phyloP scores from a whole-genome alignment of 1,140 invertebrate genomes.

The Orussus abietinus region DNA sequence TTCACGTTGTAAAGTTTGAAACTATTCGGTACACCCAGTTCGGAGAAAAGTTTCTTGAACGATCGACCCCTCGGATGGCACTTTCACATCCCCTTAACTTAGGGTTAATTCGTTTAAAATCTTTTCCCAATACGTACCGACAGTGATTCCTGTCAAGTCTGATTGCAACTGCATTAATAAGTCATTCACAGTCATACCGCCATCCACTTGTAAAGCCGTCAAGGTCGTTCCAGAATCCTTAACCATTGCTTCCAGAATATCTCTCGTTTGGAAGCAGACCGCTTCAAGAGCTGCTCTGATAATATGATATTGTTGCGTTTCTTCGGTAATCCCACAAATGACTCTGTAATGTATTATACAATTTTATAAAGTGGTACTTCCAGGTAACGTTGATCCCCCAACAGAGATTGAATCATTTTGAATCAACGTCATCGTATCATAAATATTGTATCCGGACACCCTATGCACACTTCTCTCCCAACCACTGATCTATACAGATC shows the following conservation, averaged over 20 bases:
- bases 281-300: conserved; percentile 86
- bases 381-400: too few species aligned
- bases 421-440: too few species aligned
- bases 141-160: conserved; percentile 64
- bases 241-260: conserved; percentile 84
- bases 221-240: conserved; percentile 77
- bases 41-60: too few species aligned
- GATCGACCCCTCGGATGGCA: too few species aligned
- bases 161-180: conserved; percentile 83
- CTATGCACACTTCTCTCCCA: too few species aligned
- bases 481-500: conserved; percentile 5
- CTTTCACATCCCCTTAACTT: too few species aligned
- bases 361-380: too few species aligned
- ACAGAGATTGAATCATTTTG: too few species aligned
- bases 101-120: too few species aligned
- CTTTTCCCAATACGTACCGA: conserved; percentile 49
- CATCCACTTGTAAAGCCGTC: conserved; percentile 75
- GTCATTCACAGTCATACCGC: conserved; percentile 87
- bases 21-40: too few species aligned
- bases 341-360: conserved; percentile 54
- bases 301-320: conserved; percentile 78
- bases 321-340: conserved; percentile 71
- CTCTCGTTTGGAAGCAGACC: conserved; percentile 86
- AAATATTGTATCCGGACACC: too few species aligned
- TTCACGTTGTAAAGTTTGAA: too few species aligned